phyloP scores from a whole-genome alignment of 2,888 invertebrate species.

The Prosapia bicincta region DNA sequence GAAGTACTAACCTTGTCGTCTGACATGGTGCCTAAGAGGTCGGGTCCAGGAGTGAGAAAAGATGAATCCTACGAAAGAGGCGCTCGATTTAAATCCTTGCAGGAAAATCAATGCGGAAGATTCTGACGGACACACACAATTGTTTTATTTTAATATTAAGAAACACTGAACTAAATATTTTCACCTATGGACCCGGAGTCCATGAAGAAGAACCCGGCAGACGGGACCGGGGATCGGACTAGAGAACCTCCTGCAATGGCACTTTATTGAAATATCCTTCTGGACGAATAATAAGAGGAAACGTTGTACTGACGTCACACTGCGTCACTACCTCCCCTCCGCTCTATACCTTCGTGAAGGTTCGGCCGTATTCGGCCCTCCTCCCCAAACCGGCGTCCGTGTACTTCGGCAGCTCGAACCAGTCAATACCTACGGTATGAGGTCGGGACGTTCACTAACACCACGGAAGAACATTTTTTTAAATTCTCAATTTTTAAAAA shows the following conservation, averaged over 20 bases:
- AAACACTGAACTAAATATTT: background rate
- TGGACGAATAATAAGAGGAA: constrained; percentile 17
- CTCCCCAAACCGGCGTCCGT: constrained; percentile 12
- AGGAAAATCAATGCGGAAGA: background rate
- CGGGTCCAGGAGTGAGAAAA: constrained; percentile 40
- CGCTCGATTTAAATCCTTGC: constrained; percentile 37
- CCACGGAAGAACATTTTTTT: too few relatives aligned
- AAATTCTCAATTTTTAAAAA: too few relatives aligned
- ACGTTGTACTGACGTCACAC: constrained; percentile 39
- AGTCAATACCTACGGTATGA: constrained; percentile 22
- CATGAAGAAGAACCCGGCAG: constrained; percentile 24
- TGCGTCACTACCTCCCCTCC: constrained; percentile 38
- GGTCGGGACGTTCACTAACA: constrained; percentile 15
- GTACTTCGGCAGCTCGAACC: background rate
- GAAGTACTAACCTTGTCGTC: constrained; percentile 34
- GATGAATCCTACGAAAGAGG: constrained; percentile 49
- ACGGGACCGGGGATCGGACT: constrained; percentile 14
- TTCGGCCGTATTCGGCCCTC: constrained; percentile 30
- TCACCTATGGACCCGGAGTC: constrained; percentile 5
- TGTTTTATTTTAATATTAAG: background rate
- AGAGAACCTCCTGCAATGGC: constrained; percentile 33
- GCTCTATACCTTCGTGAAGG: constrained; percentile 26
- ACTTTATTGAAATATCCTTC: constrained; percentile 36
- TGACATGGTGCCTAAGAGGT: constrained; percentile 29
- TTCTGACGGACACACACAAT: constrained; percentile 2